Base-by-base conservation (phyloP, 2,797 vertebrate species). In the Distichodus sexfasciatus region DNA sequence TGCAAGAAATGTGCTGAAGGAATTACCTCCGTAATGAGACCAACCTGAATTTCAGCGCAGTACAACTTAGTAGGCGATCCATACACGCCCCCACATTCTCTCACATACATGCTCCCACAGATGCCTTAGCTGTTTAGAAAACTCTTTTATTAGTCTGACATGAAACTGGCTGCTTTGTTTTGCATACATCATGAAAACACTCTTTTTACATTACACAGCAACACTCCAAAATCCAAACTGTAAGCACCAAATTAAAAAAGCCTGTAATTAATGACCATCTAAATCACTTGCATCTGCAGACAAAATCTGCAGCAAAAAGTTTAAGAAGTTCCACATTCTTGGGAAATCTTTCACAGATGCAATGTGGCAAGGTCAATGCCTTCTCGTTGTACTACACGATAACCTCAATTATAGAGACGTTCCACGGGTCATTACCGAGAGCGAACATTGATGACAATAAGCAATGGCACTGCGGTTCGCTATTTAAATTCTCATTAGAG, bases 21-120 rank as follows among this genome's bases (percentile, higher is more conserved):
- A 91, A 92, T 90, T 89, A 89, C 87, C 84, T 81, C 75, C 59
- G 76, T 89, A 91, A 92, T 89, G 87, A 90, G 85, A 89, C 86
- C 83, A 85, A 90, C 88, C 86, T 88, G 87, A 88, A 85, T 83
- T 76, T 69, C 60, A 80, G 76, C 76, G 85, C 72, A 82, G 38
- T 53, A 72, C 28, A 82, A 77, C 71, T 71, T 69, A 44, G 67
- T 54, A 66, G 54, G 28, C 79, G 66, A 63, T 71, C 55, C 75
- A 12, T 65, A 59, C 68, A 75, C 67, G 53, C 58, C 61, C 57
- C 24, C 41, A 67, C 24, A 76, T 17, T 54, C 8, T 17, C 62
- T 19, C 57, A 35, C 69, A 50, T 36, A 33, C 40, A 64, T 47
- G 41, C 53, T 68, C 19, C 28, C 53, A 68, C 58, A 72, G 53